A percentile compares a stretch with the other conserved stretches of the same genome.
These are phyloP conservation scores for Astropecten irregularis DNA, from an alignment of 53 echinoderm and acorn worm species.

Conservation along the genomic window DNA sequence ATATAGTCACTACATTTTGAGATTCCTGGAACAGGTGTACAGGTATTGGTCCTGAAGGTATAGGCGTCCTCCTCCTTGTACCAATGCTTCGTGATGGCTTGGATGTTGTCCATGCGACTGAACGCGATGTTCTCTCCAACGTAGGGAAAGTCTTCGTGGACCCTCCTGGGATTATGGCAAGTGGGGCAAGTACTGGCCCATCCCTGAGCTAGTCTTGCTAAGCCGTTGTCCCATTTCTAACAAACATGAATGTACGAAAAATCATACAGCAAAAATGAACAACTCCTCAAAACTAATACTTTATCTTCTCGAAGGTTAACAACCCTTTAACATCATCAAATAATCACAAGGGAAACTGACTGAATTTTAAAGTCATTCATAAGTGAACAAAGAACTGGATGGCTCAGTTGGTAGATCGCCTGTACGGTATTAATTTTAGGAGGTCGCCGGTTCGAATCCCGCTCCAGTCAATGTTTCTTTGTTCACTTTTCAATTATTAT, in stretches of 20 bases:
- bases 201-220: slow-evolving; percentile 23
- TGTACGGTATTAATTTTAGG: too few relatives aligned
- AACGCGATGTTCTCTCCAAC: slow-evolving; percentile 38
- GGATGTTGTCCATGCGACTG: not conserved
- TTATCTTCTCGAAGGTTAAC: too few relatives aligned
- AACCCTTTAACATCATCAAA: too few relatives aligned
- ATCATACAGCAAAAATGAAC: too few relatives aligned
- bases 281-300: too few relatives aligned
- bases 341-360: too few relatives aligned
- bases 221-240: slow-evolving; percentile 3
- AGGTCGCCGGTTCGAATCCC: too few relatives aligned
- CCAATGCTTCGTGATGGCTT: not conserved
- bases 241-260: not conserved
- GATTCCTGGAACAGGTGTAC: slow-evolving; percentile 22
- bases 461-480: too few relatives aligned
- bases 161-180: not conserved
- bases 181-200: slow-evolving; percentile 18
- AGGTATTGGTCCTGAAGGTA: slow-evolving; percentile 72
- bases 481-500: too few relatives aligned
- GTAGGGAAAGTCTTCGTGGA: not conserved
- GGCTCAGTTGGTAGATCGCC: too few relatives aligned
- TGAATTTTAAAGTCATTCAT: too few relatives aligned
- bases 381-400: too few relatives aligned
- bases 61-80: slow-evolving; percentile 57
- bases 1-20: slow-evolving; percentile 12